phyloP scores from a whole-genome alignment of 2,888 invertebrate genomes.

The Sepiola atlantica region DNA sequence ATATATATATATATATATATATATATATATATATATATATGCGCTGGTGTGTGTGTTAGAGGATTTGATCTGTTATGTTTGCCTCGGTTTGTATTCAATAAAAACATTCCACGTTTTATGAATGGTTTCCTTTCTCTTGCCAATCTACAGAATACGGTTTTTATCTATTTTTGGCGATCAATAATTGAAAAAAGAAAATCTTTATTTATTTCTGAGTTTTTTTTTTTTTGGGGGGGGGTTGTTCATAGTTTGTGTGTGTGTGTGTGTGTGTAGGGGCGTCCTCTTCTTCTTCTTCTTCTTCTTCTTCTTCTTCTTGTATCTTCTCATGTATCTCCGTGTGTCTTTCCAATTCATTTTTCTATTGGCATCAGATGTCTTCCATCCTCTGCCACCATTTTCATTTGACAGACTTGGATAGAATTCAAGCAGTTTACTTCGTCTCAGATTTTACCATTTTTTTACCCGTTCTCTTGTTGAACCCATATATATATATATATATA shows the following conservation, averaged over 20 bases:
- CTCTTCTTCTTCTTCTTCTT: neutral
- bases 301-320: neutral
- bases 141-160: neutral
- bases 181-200: neutral
- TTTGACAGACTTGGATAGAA: constrained; percentile 8
- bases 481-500: neutral
- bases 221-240: too few species aligned
- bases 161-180: constrained; percentile 21
- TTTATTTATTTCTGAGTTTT: too few species aligned
- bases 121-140: constrained; percentile 23
- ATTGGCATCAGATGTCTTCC: constrained; percentile 32
- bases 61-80: constrained; percentile 32
- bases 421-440: constrained; percentile 32
- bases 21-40: too few species aligned
- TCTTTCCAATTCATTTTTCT: neutral
- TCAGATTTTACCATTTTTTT: neutral
- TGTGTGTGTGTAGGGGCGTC: too few species aligned
- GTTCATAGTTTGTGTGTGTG: too few species aligned
- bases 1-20: too few species aligned
- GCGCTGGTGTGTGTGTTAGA: neutral
- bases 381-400: neutral
- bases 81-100: neutral
- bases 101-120: constrained; percentile 8
- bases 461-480: neutral
- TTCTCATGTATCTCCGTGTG: neutral